Evolutionary conservation across 2,888 invertebrate species (phyloP), one percentile per base, ranked within the genome.

Genomic region (Eugnorisma glareosa): DNA sequence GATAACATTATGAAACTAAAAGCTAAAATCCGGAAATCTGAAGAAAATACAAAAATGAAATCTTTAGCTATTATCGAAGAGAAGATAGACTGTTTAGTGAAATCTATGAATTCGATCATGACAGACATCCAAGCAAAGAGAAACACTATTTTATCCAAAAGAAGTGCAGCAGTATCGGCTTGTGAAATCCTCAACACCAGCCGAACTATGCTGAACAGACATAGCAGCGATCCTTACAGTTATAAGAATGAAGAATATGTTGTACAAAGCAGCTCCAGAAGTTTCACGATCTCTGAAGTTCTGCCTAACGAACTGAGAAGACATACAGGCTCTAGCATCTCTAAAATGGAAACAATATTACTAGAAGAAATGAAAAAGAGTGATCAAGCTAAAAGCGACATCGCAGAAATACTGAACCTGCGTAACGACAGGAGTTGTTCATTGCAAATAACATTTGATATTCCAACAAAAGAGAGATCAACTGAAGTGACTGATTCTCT

Each of bases 381-480:
- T 76, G 86, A 92, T 24, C 89, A 85, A 88, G 85, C 90, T n/a
- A 93, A 91, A 85, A 89, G 77, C 74, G 91, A 93, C 54, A 91
- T 94, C 43, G 91, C 91, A 31, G 88, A 91, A 61, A 89, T 92
- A 45, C 76, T 94, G 28, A 89, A 85, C 21, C 86, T 81, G 28
- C 83, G 78, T n/a, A 71, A 84, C 37, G 82, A 87, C 21, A 83
- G 75, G 24, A 86, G 89, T 28, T 88, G 91, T 79, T 86, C 92
- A 24, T 87, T 91, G 48, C 90, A 92, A 79, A 89, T 93, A 57
- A 87, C 88, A 40, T 89, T 93, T 54, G 93, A 94, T 79, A 90
- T 93, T 70, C 94, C 94, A 2, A 95, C 93, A 0, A 94, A 83
- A 88, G 95, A 96, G 15, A 82, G 89, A 63, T 90, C 92, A n/a